These are phyloP conservation scores for Aphrophora alni DNA, from an alignment of 2,888 invertebrate species.

Conservation along the genomic window DNA sequence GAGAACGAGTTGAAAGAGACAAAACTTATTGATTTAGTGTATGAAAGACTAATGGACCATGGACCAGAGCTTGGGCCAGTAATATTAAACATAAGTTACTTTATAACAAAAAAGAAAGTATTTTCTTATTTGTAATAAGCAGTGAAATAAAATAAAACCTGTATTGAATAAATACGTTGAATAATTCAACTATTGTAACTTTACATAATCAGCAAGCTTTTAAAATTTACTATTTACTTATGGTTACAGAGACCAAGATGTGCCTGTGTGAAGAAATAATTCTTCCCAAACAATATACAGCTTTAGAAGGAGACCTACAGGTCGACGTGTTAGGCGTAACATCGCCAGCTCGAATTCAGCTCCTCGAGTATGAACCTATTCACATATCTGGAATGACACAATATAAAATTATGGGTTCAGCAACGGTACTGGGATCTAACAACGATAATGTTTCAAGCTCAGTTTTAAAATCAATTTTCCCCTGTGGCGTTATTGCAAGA, in stretches of 20 bases:
- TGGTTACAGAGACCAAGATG: slow-evolving; percentile 43
- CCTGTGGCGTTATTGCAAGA: slow-evolving; percentile 76
- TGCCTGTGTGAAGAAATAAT: slow-evolving; percentile 59
- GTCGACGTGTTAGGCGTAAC: slow-evolving; percentile 65
- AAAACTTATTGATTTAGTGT: too few species aligned
- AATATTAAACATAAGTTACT: too few species aligned
- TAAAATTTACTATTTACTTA: too few species aligned
- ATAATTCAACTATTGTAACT: too few species aligned
- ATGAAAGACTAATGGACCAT: too few species aligned
- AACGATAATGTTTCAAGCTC: not conserved
- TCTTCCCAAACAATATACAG: slow-evolving; percentile 77
- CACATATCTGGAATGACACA: slow-evolving; percentile 13
- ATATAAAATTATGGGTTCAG: slow-evolving; percentile 37
- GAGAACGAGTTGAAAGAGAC: too few species aligned
- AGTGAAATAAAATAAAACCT: too few species aligned
- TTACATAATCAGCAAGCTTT: too few species aligned
- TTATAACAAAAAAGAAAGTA: too few species aligned
- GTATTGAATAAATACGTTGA: too few species aligned
- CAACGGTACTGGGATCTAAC: slow-evolving; percentile 56
- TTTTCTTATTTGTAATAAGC: too few species aligned
- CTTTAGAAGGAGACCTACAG: slow-evolving; percentile 79
- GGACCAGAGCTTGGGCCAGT: too few species aligned
- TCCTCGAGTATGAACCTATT: slow-evolving; percentile 40
- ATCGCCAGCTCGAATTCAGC: slow-evolving; percentile 40
- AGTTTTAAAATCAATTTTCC: slow-evolving; percentile 52